Base-by-base conservation (phyloP, 2,113 vertebrate genomes). In the Rhabdornis inornatus region DNA sequence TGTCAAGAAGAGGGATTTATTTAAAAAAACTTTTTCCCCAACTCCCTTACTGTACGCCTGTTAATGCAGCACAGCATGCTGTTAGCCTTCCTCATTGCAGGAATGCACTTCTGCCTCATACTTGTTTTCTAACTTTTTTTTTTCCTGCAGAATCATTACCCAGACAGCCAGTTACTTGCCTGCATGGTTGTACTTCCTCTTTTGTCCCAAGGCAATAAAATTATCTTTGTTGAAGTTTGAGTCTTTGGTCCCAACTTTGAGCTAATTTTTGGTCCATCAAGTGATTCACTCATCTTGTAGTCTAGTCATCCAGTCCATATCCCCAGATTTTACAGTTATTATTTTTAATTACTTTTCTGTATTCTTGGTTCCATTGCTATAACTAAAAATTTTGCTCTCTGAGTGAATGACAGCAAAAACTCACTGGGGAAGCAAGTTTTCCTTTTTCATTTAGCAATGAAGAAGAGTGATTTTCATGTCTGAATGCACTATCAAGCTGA, bases 31-130 rank as follows among this genome's bases (percentile, higher is more conserved):
- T 11, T 85, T 85, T 71, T 20, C 7, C 8, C 2, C 19, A 47
- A 0, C 13, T 12, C 1, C 2, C 24, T 88, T 52, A n/a, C 13
- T 50, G 7, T 39, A 47, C 0, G 5, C 13, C 28, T 66, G 37
- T 40, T 31, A 37, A 65, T 22, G 31, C 25, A 63, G 31, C 45
- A 37, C 42, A 75, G 12, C 4, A 9, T 31, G 11, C 11, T 52
- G 6, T 52, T 45, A 39, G 11, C 25, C 35, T 47, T 84, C 33
- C 33, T 47, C 14, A 9, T 33, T 59, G 30, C 16, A 60, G 57
- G 49, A 31, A 33, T 37, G 16, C 24, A 56, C 8, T 45, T 19
- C 27, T 81, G 35, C 21, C 35, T 89, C 13, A 15, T 17, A 6
- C 31, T 70, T 49, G 4, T 68, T 85, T 82, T 56, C 50, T 78